Evolutionary conservation across 2,113 vertebrate genomes (phyloP).

Genomic region (Sphyrna mokarran): DNA sequence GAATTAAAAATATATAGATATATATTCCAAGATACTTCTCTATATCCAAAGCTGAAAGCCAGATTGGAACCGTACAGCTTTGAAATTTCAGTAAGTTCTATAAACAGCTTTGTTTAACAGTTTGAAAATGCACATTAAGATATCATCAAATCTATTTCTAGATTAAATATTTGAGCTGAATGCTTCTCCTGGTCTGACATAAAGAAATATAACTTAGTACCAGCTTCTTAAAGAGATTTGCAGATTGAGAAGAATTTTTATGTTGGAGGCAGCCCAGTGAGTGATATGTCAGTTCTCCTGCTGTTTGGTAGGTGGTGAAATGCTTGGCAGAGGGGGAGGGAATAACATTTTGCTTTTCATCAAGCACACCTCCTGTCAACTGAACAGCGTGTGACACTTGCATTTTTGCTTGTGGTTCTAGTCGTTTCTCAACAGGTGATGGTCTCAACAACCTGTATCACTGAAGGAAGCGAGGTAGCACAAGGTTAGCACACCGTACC

Average conservation of each 20-base stretch:
- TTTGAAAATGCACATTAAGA: background rate
- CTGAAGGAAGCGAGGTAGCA: background rate
- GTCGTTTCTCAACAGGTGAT: background rate
- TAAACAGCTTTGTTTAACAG: background rate
- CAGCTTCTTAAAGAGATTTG: background rate
- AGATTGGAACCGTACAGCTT: background rate
- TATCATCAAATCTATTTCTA: background rate
- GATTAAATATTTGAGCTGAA: background rate
- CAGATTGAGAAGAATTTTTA: background rate
- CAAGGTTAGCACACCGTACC: background rate
- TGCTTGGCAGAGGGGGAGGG: background rate
- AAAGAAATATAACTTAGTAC: background rate
- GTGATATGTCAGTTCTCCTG: background rate
- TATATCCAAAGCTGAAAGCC: background rate
- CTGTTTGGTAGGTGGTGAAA: background rate
- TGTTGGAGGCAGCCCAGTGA: background rate
- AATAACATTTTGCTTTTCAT: background rate
- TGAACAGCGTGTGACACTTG: background rate
- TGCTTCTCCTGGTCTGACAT: background rate
- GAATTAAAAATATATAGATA: background rate
- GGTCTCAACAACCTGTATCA: background rate
- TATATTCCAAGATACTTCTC: background rate
- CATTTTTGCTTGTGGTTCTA: background rate
- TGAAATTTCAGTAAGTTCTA: background rate
- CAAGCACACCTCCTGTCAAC: background rate